Evolutionary conservation across 1,140 invertebrate species (phyloP), one percentile per base, ranked within the genome.

Genomic region (Eurosta solidaginis): DNA sequence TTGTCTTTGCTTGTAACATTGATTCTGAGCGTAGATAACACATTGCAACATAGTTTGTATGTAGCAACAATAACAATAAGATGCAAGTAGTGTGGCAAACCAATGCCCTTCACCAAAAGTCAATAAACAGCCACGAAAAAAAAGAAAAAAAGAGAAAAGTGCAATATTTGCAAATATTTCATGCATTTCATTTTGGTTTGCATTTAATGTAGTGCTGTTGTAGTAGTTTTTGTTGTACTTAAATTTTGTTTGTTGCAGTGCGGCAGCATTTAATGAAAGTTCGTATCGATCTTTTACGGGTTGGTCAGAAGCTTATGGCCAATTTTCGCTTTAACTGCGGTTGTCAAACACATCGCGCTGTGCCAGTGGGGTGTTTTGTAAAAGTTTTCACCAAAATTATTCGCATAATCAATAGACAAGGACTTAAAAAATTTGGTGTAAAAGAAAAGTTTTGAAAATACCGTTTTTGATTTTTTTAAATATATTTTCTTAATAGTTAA

Each of bases 181-280:
- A 68, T 68, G 59, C 59, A 68, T 40, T 40, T 68, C 59, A 68
- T 68, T 68, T 68, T 68, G 59, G 59, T 22, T n/a, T 20, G 59
- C 59, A 68, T 68, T 68, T 68, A 68, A 68, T 68, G 59, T 33
- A n/a, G n/a, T n/a, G n/a, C n/a, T n/a, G n/a, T n/a, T n/a, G n/a
- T n/a, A n/a, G n/a, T n/a, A n/a, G n/a, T n/a, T n/a, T n/a, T n/a
- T n/a, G n/a, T n/a, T n/a, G n/a, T n/a, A n/a, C n/a, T n/a, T n/a
- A n/a, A n/a, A n/a, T n/a, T n/a, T n/a, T n/a, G n/a, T n/a, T n/a
- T n/a, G n/a, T n/a, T n/a, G 59, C 40, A 40, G 33, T 42, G 59
- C 27, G 59, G 59, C 59, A 68, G 59, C 59, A 40, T 68, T 68
- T 68, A 36, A 40, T 68, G 59, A 68, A 68, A 68, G 29, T 68